Base-by-base conservation (phyloP, 2,113 vertebrate genomes). In the Daphoenositta chrysoptera region DNA sequence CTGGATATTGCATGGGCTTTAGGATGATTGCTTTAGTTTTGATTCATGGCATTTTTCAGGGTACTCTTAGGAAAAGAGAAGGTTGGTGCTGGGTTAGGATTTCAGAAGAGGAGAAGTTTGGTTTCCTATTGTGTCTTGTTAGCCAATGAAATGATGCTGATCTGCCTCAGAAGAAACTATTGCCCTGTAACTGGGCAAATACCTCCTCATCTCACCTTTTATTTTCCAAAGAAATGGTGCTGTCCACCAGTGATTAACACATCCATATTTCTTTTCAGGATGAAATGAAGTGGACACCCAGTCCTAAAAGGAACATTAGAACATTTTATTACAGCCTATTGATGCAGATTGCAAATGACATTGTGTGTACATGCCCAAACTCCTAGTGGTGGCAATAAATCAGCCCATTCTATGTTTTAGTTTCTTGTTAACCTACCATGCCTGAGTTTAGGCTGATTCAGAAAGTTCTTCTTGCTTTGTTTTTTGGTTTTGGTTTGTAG, bases 241-340 rank as follows among this genome's bases (percentile, higher is more conserved):
- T 98, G 92, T n/a, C 90, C 98, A 64, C 98, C 98, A 9, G 97
- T 98, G 85, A 98, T 98, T 90, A 99, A 73, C 98, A 98, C 98
- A 91, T 98, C 98, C 8, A 96, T 98, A 51, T 98, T 97, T 65
- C 98, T 97, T 89, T 99, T 98, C 86, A 99, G 96, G 70, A 98
- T 96, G 87, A 98, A 98, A 66, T 97, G 97, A 31, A 99, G 96
- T 3, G 98, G 96, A 18, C 5, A 85, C 40, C 95, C 68, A 2
- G 98, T 98, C 97, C 99, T 99, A 87, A 88, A 84, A 35, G 58
- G 77, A 93, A 90, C n/a, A 89, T 47, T 48, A 28, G 58, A 70
- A 72, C 53, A 21, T 64, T 73, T 83, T 51, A 50, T 70, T 70
- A 79, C 56, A 68, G 28, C 27, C 21, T 72, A 14, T 53, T 63